Evolutionary conservation across 2,888 invertebrate species (phyloP), one percentile per base, ranked within the genome.

Genomic region (Chymomyza caudatula): DNA sequence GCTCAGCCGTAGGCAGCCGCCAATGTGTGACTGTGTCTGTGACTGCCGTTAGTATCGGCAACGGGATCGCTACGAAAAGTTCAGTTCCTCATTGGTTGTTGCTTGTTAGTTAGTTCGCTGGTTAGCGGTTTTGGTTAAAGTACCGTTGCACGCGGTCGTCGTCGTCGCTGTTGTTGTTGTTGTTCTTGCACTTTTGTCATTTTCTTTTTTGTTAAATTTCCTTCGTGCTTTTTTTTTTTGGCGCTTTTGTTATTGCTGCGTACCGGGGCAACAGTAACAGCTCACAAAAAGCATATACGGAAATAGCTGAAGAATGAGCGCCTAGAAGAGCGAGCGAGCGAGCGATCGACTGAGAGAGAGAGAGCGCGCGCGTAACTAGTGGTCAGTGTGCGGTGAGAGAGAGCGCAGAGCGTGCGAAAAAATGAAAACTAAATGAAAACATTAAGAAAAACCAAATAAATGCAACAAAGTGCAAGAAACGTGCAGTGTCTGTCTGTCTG

Each of bases 11-110:
- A 8, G 6, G 8, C 15, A 15, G 37, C 17, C 19, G 44, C 20
- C 20, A 20, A 51, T 13, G 17, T 23, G 49, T 15, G 25, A 25
- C 37, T 60, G 25, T 69, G 64, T 67, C 78, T 73, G 69, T 76
- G 73, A 51, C 57, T 53, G 77, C 83, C 85, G 80, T 82, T 85
- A 82, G 82, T 82, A 86, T 82, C 82, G 85, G 67, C 86, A 85
- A 82, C 82, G 86, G 82, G 83, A 82, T 86, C 82, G 82, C 80
- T 62, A 69, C 77, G 83, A 72, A 86, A 82, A 85, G 82, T 82
- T 85, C 86, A 79, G 82, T 86, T 85, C 69, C 69, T 64, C 69
- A 79, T 70, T 77, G 72, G 54, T 74, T 68, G 63, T 65, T 65
- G 69, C 70, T 53, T 25, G 29, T 66, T 25, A 52, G 42, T 52